These are phyloP conservation scores for Isurus oxyrinchus DNA, from an alignment of 2,113 vertebrate genomes.

Conservation along the genomic window DNA sequence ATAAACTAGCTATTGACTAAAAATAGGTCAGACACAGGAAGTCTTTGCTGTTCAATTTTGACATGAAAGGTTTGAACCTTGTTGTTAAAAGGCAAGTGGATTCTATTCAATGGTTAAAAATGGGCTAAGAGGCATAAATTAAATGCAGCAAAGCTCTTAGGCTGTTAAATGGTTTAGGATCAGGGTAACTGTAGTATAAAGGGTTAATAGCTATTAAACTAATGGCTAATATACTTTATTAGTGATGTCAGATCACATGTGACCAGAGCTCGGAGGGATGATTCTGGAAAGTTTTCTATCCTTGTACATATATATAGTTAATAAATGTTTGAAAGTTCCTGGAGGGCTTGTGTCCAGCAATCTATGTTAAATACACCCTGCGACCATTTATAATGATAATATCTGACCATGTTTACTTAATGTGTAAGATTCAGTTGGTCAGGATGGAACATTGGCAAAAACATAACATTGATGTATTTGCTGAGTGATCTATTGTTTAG, in stretches of 20 bases:
- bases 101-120: not conserved
- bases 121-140: not conserved
- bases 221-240: no score
- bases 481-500: not conserved
- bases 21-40: not conserved
- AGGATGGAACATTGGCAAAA: not conserved
- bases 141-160: not conserved
- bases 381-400: no score
- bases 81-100: not conserved
- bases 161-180: not conserved
- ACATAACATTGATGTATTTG: conserved; percentile 4
- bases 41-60: not conserved
- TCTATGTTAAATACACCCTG: no score
- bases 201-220: no score
- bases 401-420: not conserved
- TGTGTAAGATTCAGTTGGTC: no score
- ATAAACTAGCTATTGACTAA: not conserved
- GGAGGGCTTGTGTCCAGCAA: no score
- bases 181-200: not conserved
- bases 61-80: not conserved
- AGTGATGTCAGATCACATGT: no score
- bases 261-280: no score
- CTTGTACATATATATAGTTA: no score
- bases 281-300: no score
- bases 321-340: no score